Evolutionary conservation across 2,113 vertebrate genomes (phyloP).

Genomic region (Taxidea taxus): DNA sequence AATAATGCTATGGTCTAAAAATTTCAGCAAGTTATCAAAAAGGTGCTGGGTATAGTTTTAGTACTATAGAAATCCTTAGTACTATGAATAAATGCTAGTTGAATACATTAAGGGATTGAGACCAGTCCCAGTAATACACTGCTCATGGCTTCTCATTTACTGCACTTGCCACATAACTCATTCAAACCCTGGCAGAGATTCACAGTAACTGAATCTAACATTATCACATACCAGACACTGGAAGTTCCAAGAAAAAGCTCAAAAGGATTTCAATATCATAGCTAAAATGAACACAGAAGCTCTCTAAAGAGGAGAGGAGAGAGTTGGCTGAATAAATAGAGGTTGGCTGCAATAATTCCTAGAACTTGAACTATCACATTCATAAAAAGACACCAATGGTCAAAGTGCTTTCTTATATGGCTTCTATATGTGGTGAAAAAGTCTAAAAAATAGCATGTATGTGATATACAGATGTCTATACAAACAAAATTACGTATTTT

Average conservation of each 20-base stretch:
- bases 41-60: background rate
- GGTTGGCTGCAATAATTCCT: background rate
- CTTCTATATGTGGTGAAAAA: background rate
- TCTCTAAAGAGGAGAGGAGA: background rate
- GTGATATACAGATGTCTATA: background rate
- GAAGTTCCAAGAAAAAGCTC: slow-evolving; percentile 10
- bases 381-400: background rate
- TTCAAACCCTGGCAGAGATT: slow-evolving; percentile 33
- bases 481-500: background rate
- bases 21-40: slow-evolving; percentile 23
- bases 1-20: slow-evolving; percentile 50
- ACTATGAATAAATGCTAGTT: slow-evolving; percentile 26
- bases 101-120: background rate
- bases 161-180: slow-evolving; percentile 25
- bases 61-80: slow-evolving; percentile 30
- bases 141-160: slow-evolving; percentile 14
- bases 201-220: slow-evolving; percentile 30
- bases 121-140: background rate
- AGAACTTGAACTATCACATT: background rate
- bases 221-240: background rate
- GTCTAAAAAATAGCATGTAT: background rate
- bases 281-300: background rate
- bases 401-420: background rate
- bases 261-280: slow-evolving; percentile 18
- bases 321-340: slow-evolving; percentile 15